Evolutionary conservation across 2,888 invertebrate species (phyloP).

Genomic region (Willowsia nigromaculata): DNA sequence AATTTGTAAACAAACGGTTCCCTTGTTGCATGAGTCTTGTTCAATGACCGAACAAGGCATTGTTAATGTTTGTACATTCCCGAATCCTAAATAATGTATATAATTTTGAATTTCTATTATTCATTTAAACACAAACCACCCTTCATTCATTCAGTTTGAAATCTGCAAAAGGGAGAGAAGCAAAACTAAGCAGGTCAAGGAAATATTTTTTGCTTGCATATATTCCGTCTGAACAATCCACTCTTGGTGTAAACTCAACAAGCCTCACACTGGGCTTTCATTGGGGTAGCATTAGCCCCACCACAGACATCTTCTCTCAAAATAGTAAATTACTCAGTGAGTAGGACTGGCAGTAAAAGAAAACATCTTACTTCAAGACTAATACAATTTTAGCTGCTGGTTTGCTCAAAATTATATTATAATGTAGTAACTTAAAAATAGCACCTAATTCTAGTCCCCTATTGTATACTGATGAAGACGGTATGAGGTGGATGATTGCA

Average conservation of each 20-base stretch:
- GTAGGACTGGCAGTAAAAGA: not conserved
- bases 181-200: constrained; percentile 22
- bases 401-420: not conserved
- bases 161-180: no score
- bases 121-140: not conserved
- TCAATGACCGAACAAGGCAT: constrained; percentile 21
- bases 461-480: not conserved
- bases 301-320: not conserved
- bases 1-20: constrained; percentile 1
- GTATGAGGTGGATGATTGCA: not conserved
- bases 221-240: not conserved
- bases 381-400: not conserved
- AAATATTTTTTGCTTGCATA: not conserved
- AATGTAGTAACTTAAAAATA: not conserved
- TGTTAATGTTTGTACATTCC: not conserved
- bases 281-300: not conserved
- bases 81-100: not conserved
- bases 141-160: not conserved
- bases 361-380: not conserved
- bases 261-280: not conserved
- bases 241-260: not conserved
- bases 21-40: not conserved
- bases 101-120: not conserved
- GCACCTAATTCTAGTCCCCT: not conserved
- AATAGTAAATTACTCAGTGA: not conserved